A percentile compares a stretch with the other conserved stretches of the same genome.
Evolutionary conservation across 2,113 vertebrate species (phyloP).

Genomic region (Microcebus tavaratra): DNA sequence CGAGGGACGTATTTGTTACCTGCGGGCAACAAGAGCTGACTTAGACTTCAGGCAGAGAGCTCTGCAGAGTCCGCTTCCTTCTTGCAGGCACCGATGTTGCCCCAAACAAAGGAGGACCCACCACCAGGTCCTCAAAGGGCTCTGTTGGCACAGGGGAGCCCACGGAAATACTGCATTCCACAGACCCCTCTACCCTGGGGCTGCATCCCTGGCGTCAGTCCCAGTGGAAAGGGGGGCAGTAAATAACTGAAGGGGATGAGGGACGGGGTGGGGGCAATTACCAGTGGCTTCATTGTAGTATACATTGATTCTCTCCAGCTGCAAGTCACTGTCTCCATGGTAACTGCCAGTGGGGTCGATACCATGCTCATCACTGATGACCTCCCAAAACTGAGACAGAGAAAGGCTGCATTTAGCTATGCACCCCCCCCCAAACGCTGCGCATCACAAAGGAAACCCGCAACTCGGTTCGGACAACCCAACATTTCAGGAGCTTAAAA

Average conservation of each 20-base stretch:
- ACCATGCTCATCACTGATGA: slow-evolving; percentile 92
- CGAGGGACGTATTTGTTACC: slow-evolving; percentile 90
- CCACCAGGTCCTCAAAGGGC: background rate
- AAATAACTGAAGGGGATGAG: background rate
- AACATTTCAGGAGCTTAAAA: background rate
- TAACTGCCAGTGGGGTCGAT: slow-evolving; percentile 93
- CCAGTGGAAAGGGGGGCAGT: no score
- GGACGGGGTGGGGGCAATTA: slow-evolving; percentile 68
- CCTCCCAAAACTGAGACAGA: slow-evolving; percentile 90
- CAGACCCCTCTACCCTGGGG: background rate
- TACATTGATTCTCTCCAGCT: slow-evolving; percentile 92
- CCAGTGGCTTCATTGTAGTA: slow-evolving; percentile 93
- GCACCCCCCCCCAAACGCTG: background rate
- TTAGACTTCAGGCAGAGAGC: background rate
- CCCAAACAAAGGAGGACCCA: slow-evolving; percentile 40
- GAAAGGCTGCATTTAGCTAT: slow-evolving; percentile 2
- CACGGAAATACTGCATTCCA: background rate
- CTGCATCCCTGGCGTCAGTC: background rate
- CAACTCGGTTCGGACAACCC: background rate
- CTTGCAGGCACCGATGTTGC: background rate
- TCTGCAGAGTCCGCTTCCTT: background rate
- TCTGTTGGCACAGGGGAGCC: background rate
- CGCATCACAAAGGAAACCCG: background rate
- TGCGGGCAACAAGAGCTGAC: slow-evolving; percentile 34
- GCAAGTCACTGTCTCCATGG: slow-evolving; percentile 89